Percentiles rank a stretch among this genome's conserved stretches.
These are phyloP conservation scores for Saccostrea glomerata DNA, from an alignment of 1,140 invertebrate species.

Conservation along the genomic window DNA sequence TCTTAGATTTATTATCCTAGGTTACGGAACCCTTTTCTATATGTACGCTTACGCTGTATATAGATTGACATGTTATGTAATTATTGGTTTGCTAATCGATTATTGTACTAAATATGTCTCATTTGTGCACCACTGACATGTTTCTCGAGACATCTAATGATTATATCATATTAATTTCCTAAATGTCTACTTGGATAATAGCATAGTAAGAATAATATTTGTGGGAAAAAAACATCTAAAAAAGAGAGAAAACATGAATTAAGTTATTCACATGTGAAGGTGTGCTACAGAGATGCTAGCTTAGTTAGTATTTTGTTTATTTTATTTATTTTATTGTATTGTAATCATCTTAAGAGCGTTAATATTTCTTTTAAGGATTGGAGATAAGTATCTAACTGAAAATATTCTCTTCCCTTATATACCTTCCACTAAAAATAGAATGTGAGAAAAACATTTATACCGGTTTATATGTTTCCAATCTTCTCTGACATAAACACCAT, in stretches of 20 bases:
- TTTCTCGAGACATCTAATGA: neutral
- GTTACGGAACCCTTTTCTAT: neutral
- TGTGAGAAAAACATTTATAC: too few relatives aligned
- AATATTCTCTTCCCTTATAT: too few relatives aligned
- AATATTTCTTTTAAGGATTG: neutral
- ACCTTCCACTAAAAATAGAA: too few relatives aligned
- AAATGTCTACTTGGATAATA: neutral
- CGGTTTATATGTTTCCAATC: too few relatives aligned
- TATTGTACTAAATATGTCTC: neutral
- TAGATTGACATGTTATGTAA: slow-evolving; percentile 24
- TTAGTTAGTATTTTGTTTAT: neutral
- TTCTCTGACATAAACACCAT: neutral
- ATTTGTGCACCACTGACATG: neutral
- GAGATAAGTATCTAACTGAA: too few relatives aligned
- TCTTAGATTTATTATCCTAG: neutral
- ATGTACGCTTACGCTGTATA: neutral
- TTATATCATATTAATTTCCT: neutral
- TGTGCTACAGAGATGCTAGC: neutral
- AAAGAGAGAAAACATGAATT: neutral
- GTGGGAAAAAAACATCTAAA: neutral
- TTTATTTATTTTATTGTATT: neutral
- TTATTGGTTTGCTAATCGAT: neutral
- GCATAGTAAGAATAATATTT: neutral
- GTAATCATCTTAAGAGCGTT: neutral
- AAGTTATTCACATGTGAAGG: neutral